Evolutionary conservation across 2,888 invertebrate species (phyloP).

Genomic region (Mystacides longicornis): DNA sequence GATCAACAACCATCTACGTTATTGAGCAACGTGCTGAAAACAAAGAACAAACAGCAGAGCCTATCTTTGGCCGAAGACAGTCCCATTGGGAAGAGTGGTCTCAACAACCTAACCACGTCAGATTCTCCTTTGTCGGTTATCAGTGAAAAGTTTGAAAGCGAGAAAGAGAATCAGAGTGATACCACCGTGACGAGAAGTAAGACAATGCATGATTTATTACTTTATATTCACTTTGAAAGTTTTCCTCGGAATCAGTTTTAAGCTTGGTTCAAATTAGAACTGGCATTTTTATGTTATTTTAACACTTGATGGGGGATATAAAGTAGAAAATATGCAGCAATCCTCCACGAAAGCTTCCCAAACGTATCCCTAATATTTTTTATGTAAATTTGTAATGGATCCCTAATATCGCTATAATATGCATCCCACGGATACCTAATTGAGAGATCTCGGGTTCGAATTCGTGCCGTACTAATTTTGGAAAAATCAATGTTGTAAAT

Average conservation of each 20-base stretch:
- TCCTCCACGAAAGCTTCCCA: too few relatives aligned
- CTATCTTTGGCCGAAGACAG: slow-evolving; percentile 4
- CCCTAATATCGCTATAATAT: too few relatives aligned
- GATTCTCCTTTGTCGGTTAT: neutral
- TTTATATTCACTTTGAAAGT: neutral
- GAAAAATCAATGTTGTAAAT: too few relatives aligned
- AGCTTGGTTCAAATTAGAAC: neutral
- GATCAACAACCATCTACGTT: slow-evolving; percentile 7
- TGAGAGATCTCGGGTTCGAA: too few relatives aligned
- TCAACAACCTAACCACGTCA: neutral
- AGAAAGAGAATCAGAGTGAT: neutral
- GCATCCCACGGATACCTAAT: too few relatives aligned
- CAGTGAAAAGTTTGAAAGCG: neutral
- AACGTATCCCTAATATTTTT: too few relatives aligned
- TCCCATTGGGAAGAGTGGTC: slow-evolving; percentile 2
- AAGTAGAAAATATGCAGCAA: too few relatives aligned
- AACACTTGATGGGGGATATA: too few relatives aligned
- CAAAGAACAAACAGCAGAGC: neutral
- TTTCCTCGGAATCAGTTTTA: neutral
- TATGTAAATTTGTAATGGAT: too few relatives aligned
- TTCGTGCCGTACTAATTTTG: too few relatives aligned
- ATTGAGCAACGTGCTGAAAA: slow-evolving; percentile 4
- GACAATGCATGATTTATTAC: neutral
- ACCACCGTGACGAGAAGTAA: slow-evolving; percentile 5
- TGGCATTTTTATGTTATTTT: too few relatives aligned